Evolutionary conservation across 2,113 vertebrate species (phyloP).

Genomic region (Dromiciops gliroides): DNA sequence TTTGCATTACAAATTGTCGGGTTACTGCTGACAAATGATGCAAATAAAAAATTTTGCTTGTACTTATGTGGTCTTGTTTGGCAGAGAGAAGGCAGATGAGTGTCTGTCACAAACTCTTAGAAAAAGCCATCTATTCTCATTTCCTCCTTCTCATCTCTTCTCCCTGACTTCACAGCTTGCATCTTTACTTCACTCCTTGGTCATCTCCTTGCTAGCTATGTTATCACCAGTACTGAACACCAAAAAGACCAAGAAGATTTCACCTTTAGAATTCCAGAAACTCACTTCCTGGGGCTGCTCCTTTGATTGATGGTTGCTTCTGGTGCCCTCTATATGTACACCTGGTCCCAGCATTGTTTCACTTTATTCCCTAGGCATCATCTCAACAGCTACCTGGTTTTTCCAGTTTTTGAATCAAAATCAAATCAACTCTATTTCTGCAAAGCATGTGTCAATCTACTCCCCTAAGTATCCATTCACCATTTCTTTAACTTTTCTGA

Average conservation of each 20-base stretch:
- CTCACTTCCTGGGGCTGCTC: neutral
- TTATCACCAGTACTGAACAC: neutral
- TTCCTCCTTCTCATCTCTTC: neutral
- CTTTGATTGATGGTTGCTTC: neutral
- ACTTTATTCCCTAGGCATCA: neutral
- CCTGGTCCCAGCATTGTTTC: neutral
- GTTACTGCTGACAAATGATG: neutral
- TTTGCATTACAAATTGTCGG: neutral
- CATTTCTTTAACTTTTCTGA: neutral
- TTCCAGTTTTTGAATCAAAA: neutral
- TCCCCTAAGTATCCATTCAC: neutral
- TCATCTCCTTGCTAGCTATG: neutral
- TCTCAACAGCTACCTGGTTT: neutral
- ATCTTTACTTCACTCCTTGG: neutral
- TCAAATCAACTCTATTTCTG: neutral
- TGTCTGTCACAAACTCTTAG: neutral
- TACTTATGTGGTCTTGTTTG: neutral
- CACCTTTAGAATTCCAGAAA: neutral
- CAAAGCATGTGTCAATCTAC: neutral
- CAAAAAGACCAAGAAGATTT: neutral
- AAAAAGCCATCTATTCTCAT: neutral
- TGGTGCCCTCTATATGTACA: too few species aligned
- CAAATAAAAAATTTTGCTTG: neutral
- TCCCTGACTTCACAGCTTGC: neutral
- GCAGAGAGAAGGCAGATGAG: neutral